Evolutionary conservation across 1,140 invertebrate genomes (phyloP), one percentile per base, ranked within the genome.

Genomic region (Augochlora pura): DNA sequence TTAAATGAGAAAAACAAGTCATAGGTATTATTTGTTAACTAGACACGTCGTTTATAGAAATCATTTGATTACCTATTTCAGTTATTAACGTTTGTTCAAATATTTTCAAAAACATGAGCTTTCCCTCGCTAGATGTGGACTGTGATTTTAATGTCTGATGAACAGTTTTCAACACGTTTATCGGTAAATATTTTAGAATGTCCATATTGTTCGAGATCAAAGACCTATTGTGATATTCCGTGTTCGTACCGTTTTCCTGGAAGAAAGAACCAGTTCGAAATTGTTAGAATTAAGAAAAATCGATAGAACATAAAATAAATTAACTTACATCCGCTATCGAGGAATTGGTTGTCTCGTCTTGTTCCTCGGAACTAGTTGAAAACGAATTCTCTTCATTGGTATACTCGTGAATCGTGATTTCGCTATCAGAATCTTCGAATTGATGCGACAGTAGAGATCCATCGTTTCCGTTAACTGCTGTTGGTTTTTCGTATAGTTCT

Each of bases 101-200:
- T 2, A 71, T 69, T 80, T 88, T 90, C 25, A 92, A 86, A 85
- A 92, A 93, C 18, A 82, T 38, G 21, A 92, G 86, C 84, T 93
- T 93, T 62, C 89, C 92, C 54, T 89, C 82, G 2, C 88, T 64
- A 32, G 86, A 88, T 5, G 81, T 66, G 7, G 89, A 84, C 21
- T 91, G 91, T 3, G 88, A 88, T 83, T 88, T 88, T n/a, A 92
- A 85, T 57, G 80, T 92, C 27, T 70, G 83, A 60, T 93, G 91
- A 64, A 92, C 91, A 63, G 72, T 86, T 72, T 89, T 90, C n/a
- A 93, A 79, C 70, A 92, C 82, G 67, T 92, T 88, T 27, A 92
- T 80, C 25, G 92, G 92, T 38, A 93, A 72, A 77, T 90, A 91
- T 74, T 91, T 79, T 6, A 91, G 42, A 42, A 76, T n/a, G 7